A percentile compares a stretch with the other conserved stretches of the same genome.
These are phyloP conservation scores for Noctilio leporinus DNA, from an alignment of 2,113 vertebrate species.

Conservation along the genomic window DNA sequence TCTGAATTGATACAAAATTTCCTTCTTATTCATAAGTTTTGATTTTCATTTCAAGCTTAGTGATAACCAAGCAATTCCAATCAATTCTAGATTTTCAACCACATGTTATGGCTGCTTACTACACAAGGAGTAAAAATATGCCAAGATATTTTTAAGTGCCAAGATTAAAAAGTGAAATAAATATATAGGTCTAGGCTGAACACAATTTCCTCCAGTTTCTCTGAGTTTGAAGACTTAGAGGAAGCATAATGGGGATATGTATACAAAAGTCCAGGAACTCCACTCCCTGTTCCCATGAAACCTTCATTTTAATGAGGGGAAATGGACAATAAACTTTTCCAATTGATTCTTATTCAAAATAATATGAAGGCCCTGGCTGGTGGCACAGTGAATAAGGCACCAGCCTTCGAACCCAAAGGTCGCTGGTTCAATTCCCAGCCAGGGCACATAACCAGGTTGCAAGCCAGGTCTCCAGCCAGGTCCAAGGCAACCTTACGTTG, in stretches of 20 bases:
- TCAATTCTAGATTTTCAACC: background rate
- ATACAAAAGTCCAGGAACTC: background rate
- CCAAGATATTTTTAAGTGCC: background rate
- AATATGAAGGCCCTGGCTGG: too few relatives aligned
- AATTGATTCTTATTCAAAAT: background rate
- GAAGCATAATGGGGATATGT: background rate
- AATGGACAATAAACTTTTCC: background rate
- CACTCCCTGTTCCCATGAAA: background rate
- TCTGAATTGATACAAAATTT: background rate
- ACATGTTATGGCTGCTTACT: background rate
- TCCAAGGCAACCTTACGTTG: too few relatives aligned
- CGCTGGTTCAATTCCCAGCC: too few relatives aligned
- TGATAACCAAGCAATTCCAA: background rate
- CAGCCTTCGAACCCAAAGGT: too few relatives aligned
- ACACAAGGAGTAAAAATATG: background rate
- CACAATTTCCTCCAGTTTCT: background rate
- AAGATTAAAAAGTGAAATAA: background rate
- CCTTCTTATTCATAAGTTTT: background rate
- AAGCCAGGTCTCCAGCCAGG: too few relatives aligned
- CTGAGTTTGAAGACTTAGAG: background rate
- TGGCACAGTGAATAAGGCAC: too few relatives aligned
- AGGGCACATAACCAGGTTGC: too few relatives aligned
- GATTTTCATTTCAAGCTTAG: background rate
- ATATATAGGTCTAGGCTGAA: background rate
- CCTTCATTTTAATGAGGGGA: background rate